Base-by-base conservation (phyloP, 2,113 vertebrate genomes). In the Eonycteris spelaea region DNA sequence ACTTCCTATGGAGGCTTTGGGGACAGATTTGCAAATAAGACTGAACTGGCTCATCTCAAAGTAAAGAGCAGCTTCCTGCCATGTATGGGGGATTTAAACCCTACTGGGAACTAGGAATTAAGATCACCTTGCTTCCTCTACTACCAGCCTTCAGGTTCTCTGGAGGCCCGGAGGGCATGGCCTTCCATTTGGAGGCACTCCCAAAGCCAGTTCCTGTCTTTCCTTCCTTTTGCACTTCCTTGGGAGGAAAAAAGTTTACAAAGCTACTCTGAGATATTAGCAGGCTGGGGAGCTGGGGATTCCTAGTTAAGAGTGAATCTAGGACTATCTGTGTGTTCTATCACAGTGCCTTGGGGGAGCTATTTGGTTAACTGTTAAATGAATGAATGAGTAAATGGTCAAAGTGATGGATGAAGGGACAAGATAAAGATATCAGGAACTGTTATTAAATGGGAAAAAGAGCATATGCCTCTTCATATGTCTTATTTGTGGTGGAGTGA, bases 11-110 rank as follows among this genome's bases (percentile, higher is more conserved):
- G 91, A 94, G 95, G 73, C 91, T 91, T 95, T 43, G 73, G 97
- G 88, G 89, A 95, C 78, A 88, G 78, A 86, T 96, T 96, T 67
- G 77, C 91, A 93, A 95, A 96, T 96, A 86, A 94, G 77, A 88
- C 77, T 30, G 94, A 95, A 68, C 73, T 83, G 86, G 88, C 82
- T 97, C 91, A 89, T 94, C 86, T 86, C 94, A 80, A 75, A 86
- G 86, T 74, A 89, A 79, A 94, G 84, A 93, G 73, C 13, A 5
- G 85, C 67, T 96, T 94, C 30, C 86, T 53, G 74, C 71, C 68
- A 22, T 1, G 33, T 43, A 16, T 0, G 0, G 21, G 40, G 74
- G 75, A 51, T 51, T 88, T 71, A 73, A 77, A 48, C 14, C 59
- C 87, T 63, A 1, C 3, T 71, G 94, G 82, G 96, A 88, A 57